These are phyloP conservation scores for Sebastes itinus DNA, from an alignment of 2,797 vertebrate species.

Conservation along the genomic window DNA sequence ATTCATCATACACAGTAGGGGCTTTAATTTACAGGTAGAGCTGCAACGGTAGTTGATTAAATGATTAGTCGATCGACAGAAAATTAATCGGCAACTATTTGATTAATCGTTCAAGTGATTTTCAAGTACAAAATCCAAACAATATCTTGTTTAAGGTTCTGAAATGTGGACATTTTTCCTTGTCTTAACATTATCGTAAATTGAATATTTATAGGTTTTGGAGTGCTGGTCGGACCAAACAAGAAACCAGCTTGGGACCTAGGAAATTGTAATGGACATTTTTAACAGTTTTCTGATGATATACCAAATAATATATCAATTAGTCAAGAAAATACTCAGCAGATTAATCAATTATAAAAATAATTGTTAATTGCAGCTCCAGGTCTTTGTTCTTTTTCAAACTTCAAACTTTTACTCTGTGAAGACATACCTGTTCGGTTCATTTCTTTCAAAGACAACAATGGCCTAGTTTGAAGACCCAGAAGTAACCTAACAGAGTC, in stretches of 20 bases:
- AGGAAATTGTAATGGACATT: not conserved
- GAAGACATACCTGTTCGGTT: conserved; percentile 8
- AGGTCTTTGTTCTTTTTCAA: not conserved
- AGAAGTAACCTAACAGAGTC: conserved; percentile 49
- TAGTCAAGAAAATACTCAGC: not conserved
- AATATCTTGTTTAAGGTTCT: not conserved
- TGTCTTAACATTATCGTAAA: not conserved
- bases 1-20: not conserved
- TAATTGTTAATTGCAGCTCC: not conserved
- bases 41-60: not conserved
- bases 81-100: not conserved
- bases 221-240: not conserved
- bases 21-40: not conserved
- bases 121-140: not conserved
- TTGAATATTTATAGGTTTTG: not conserved
- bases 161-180: not conserved
- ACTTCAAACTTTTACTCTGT: conserved; percentile 10
- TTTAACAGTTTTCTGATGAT: not conserved
- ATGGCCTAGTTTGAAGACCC: conserved; percentile 68
- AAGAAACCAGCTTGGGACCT: not conserved
- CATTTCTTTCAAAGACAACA: conserved; percentile 28
- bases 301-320: not conserved
- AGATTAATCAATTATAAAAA: not conserved
- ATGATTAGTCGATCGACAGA: not conserved
- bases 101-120: not conserved